Evolutionary conservation across 2,888 invertebrate species (phyloP).

Genomic region (Polydrusus cervinus): DNA sequence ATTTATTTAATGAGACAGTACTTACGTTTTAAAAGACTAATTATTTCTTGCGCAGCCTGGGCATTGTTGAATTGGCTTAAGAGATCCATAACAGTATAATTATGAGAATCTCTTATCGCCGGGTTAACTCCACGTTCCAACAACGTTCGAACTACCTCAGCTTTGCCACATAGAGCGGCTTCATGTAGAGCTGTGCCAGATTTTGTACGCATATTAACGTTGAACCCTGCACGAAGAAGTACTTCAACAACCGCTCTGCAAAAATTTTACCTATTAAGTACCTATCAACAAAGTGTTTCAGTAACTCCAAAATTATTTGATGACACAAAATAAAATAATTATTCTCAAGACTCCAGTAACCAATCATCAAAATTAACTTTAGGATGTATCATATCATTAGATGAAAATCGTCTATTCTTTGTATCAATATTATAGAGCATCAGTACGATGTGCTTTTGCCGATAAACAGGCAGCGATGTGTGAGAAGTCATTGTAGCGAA

Average conservation of each 20-base stretch:
- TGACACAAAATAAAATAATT: too few relatives aligned
- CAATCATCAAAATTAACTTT: not conserved
- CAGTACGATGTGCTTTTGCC: slow-evolving; percentile 50
- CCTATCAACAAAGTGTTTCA: too few relatives aligned
- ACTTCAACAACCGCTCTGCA: slow-evolving; percentile 86
- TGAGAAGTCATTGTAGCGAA: slow-evolving; percentile 62
- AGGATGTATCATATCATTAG: not conserved
- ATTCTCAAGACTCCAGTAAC: too few relatives aligned
- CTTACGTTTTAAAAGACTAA: slow-evolving; percentile 88
- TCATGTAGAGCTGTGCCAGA: slow-evolving; percentile 95
- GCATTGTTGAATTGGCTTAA: slow-evolving; percentile 88
- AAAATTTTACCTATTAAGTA: too few relatives aligned
- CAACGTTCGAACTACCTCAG: slow-evolving; percentile 88
- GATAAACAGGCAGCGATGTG: slow-evolving; percentile 58
- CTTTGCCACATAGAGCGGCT: slow-evolving; percentile 93
- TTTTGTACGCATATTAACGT: slow-evolving; percentile 89
- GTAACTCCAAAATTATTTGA: too few relatives aligned
- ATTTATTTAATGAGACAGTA: too few relatives aligned
- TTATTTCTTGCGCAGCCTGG: slow-evolving; percentile 90
- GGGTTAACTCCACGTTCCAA: slow-evolving; percentile 89
- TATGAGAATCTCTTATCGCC: slow-evolving; percentile 83
- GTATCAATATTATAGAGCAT: slow-evolving; percentile 14
- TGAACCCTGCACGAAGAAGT: slow-evolving; percentile 88
- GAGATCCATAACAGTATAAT: slow-evolving; percentile 90
- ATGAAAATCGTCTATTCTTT: slow-evolving; percentile 8